phyloP scores from a whole-genome alignment of 2,888 invertebrate genomes.

The Amphipoea lucens region DNA sequence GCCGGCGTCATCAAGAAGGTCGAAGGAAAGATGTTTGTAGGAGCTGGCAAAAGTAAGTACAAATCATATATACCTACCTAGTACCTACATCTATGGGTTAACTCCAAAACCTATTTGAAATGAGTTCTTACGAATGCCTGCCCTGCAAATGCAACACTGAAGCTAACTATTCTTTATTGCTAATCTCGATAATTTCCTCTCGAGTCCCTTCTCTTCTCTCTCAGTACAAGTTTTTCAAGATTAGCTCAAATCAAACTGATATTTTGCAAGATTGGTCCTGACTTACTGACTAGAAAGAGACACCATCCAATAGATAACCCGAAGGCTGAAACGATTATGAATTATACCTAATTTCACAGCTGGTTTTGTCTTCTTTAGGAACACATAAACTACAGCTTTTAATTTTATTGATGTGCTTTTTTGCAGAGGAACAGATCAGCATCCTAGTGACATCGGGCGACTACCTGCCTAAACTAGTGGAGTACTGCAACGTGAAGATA shows the following conservation, averaged over 20 bases:
- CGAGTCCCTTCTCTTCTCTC: too few relatives aligned
- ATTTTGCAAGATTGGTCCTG: background rate
- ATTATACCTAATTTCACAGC: background rate
- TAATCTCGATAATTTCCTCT: background rate
- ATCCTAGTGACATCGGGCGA: conserved; percentile 92
- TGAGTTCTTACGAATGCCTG: background rate
- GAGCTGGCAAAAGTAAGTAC: conserved; percentile 91
- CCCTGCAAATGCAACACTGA: background rate
- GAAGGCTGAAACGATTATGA: background rate
- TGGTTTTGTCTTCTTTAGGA: too few relatives aligned
- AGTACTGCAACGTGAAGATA: conserved; percentile 95
- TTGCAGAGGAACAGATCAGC: conserved; percentile 87
- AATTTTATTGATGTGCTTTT: background rate
- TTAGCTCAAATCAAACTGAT: background rate
- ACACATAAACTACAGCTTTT: background rate
- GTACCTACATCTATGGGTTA: background rate
- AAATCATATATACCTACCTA: too few relatives aligned
- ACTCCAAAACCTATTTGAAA: background rate
- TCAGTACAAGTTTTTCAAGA: background rate
- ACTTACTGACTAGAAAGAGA: background rate
- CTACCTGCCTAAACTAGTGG: conserved; percentile 94
- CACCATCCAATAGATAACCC: background rate
- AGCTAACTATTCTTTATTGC: background rate
- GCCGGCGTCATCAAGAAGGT: conserved; percentile 93
- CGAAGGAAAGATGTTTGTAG: conserved; percentile 91